Conservation (phyloP, 1,140 invertebrate genomes). For the Drosophila equinoxialis region DNA sequence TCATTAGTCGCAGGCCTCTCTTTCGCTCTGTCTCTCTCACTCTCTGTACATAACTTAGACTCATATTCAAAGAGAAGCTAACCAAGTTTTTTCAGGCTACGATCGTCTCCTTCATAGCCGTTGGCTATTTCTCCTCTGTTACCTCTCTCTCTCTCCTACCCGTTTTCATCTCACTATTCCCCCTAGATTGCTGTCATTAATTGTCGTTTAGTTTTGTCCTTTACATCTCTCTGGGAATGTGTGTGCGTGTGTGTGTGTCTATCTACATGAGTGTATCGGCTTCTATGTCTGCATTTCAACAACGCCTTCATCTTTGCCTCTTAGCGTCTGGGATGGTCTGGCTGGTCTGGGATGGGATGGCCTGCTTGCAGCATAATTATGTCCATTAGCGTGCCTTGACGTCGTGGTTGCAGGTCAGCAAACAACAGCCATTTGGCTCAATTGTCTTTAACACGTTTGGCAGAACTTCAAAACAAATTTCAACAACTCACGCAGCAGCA, state of each 20-base stretch:
- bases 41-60: too few relatives aligned
- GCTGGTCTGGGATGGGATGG: background rate
- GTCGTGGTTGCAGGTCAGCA: conserved; percentile 8
- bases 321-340: conserved; percentile 3
- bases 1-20: conserved; percentile 69
- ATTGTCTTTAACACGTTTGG: conserved; percentile 11
- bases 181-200: conserved; percentile 61
- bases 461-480: conserved; percentile 14
- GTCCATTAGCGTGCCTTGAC: conserved; percentile 12
- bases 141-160: background rate
- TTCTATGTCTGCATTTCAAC: background rate
- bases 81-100: background rate
- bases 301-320: conserved; percentile 9
- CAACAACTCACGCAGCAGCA: conserved; percentile 11
- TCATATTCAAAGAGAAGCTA: conserved; percentile 11
- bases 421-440: conserved; percentile 10
- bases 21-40: background rate
- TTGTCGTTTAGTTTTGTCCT: conserved; percentile 65
- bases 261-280: conserved; percentile 13
- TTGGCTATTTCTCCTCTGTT: conserved; percentile 4
- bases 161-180: conserved; percentile 27
- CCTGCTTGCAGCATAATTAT: conserved; percentile 14
- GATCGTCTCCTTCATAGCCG: conserved; percentile 2
- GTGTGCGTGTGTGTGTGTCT: background rate
- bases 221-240: background rate